Percentiles rank a stretch among this genome's conserved stretches.
Evolutionary conservation across 1,140 invertebrate genomes (phyloP).

Genomic region (Lordiphosa clarofinis): DNA sequence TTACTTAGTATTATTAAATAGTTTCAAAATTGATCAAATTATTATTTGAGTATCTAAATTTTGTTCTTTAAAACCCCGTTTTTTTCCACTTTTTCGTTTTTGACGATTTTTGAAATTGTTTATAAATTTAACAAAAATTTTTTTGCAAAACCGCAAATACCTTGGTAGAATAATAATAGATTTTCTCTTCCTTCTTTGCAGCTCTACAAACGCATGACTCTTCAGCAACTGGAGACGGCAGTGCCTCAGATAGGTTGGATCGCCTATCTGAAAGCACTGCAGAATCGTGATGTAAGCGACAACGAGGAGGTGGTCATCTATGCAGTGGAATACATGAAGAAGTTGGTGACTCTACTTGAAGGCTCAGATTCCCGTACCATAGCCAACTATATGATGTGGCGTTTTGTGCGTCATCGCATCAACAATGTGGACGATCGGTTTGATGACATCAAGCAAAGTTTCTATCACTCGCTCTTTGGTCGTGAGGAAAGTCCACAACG

Average conservation of each 20-base stretch:
- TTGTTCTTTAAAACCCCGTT: too few species aligned
- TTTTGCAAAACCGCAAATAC: too few species aligned
- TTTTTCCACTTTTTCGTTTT: too few species aligned
- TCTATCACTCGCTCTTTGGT: constrained; percentile 86
- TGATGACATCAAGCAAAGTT: constrained; percentile 85
- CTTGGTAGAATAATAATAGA: too few species aligned
- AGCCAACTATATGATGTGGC: constrained; percentile 89
- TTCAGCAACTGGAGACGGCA: constrained; percentile 84
- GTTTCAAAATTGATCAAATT: too few species aligned
- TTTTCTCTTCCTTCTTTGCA: neutral
- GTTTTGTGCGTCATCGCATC: constrained; percentile 91
- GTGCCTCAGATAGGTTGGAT: constrained; percentile 91
- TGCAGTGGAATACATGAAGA: constrained; percentile 80
- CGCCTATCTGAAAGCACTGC: constrained; percentile 86
- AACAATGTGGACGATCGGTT: constrained; percentile 92
- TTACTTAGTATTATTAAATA: too few species aligned
- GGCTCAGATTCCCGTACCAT: constrained; percentile 80
- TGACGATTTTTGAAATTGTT: too few species aligned
- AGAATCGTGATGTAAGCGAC: constrained; percentile 86
- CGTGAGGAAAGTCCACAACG: constrained; percentile 91
- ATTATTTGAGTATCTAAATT: too few species aligned
- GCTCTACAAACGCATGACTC: constrained; percentile 88
- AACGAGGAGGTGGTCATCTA: constrained; percentile 79
- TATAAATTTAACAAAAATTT: too few species aligned
- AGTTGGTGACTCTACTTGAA: constrained; percentile 79